Evolutionary conservation across 2,888 invertebrate genomes (phyloP).

Genomic region (Meliscaeva auricollis): DNA sequence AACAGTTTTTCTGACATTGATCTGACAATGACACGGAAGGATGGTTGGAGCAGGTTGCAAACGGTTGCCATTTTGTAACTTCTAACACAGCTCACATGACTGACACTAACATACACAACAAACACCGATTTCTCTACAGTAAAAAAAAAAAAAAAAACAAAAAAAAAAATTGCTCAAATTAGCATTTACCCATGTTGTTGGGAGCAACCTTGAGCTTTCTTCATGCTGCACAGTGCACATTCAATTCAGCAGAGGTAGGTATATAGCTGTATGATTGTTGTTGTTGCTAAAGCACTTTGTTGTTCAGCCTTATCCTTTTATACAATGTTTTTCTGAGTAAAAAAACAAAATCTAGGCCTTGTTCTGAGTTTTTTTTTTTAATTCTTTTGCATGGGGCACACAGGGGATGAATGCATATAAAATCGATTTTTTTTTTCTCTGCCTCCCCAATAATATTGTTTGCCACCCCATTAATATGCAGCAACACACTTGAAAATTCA

Average conservation of each 20-base stretch:
- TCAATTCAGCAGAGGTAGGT: constrained; percentile 13
- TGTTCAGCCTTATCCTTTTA: constrained; percentile 23
- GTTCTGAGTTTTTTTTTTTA: background rate
- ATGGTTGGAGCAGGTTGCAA: background rate
- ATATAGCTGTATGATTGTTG: background rate
- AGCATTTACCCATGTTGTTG: constrained; percentile 55
- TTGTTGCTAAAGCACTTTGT: constrained; percentile 4
- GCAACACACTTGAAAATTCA: constrained; percentile 1
- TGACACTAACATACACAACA: constrained; percentile 2
- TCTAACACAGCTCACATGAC: background rate
- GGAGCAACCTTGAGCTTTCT: constrained; percentile 61
- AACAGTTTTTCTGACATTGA: constrained; percentile 32
- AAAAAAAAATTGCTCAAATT: constrained; percentile 32
- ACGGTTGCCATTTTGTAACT: constrained; percentile 23
- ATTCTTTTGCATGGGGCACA: background rate
- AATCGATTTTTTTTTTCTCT: constrained; percentile 11
- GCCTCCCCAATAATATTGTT: constrained; percentile 8
- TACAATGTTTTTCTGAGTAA: background rate
- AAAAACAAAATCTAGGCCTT: constrained; percentile 29
- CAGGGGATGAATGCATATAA: background rate
- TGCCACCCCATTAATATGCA: constrained; percentile 26
- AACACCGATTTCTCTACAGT: constrained; percentile 5
- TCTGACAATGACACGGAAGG: constrained; percentile 24
- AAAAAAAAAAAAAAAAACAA: background rate
- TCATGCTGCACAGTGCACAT: constrained; percentile 61